Base-by-base conservation (phyloP, 2,113 vertebrate species). In the Orthonyx spaldingii region DNA sequence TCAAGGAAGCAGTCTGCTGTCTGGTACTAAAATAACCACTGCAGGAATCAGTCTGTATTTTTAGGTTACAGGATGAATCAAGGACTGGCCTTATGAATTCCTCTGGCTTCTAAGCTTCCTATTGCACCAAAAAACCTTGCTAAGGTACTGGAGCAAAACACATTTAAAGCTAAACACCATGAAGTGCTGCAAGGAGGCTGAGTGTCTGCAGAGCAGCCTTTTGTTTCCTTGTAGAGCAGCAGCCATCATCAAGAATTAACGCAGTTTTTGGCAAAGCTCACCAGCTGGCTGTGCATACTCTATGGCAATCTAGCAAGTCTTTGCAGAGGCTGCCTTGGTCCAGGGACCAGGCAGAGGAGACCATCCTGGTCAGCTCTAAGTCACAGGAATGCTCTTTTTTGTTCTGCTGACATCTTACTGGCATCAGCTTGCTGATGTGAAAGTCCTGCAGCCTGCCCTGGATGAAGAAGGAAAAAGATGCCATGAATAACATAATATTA, bases 11-110 rank as follows among this genome's bases (percentile, higher is more conserved):
- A 82, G 92, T 97, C 96, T 92, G 79, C 94, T 94, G 94, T 94
- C 95, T 96, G 47, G 20, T 93, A 94, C 95, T 74, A 96, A 97
- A 98, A 97, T 97, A 97, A 94, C 94, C 2, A 1, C 93, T 69
- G 84, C 96, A 96, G 97, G 97, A 97, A 96, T 90, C 57, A 28
- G 91, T 68, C 83, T 96, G 76, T 97, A 97, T 97, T 97, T 98
- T 98, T 97, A 98, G 97, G 94, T 57, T 76, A 88, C 97, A 97
- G 97, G 97, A 98, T 97, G 93, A 94, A 94, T 95, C 92, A 82
- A 61, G 85, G 86, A 61, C 89, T 60, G 87, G 75, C 64, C 53
- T 89, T 90, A 91, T 2, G 6, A 63, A 74, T 95, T 79, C 93
- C 72, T 84, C 84, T 20, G 75, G 90, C 70, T 93, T 84, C 65